phyloP scores from a whole-genome alignment of 1,140 invertebrate species.

The Eupristina koningsbergeri region DNA sequence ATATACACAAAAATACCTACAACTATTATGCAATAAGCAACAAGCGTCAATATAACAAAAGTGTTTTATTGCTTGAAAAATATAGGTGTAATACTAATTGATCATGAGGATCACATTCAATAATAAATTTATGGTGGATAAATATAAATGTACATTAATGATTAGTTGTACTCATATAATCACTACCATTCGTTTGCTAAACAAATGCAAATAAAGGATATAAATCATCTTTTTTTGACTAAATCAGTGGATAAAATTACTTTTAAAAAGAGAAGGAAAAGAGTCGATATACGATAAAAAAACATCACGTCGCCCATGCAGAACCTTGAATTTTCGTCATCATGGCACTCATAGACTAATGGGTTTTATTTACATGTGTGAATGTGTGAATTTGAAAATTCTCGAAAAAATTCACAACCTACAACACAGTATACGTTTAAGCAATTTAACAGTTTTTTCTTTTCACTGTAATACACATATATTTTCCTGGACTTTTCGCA shows the following conservation, averaged over 20 bases:
- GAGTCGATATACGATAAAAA: neutral
- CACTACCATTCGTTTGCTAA: no score
- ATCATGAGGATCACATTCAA: neutral
- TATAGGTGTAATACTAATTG: no score
- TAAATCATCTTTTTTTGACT: no score
- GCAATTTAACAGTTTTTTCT: neutral
- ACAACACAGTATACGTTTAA: neutral
- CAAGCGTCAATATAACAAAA: neutral
- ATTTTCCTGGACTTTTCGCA: slow-evolving; percentile 3
- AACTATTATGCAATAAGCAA: neutral
- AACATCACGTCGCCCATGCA: neutral
- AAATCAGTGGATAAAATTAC: no score
- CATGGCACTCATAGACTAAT: neutral
- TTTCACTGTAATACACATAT: neutral
- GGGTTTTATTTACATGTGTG: neutral
- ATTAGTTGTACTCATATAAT: neutral
- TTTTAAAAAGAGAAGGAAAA: neutral
- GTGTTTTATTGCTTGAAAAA: neutral
- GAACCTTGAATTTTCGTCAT: neutral
- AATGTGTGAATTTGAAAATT: neutral
- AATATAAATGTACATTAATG: no score
- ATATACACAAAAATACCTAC: neutral
- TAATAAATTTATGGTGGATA: neutral
- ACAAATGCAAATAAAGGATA: no score
- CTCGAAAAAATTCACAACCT: neutral